These are phyloP conservation scores for Hormaphis cornu DNA, from an alignment of 1,140 invertebrate species.

Conservation along the genomic window DNA sequence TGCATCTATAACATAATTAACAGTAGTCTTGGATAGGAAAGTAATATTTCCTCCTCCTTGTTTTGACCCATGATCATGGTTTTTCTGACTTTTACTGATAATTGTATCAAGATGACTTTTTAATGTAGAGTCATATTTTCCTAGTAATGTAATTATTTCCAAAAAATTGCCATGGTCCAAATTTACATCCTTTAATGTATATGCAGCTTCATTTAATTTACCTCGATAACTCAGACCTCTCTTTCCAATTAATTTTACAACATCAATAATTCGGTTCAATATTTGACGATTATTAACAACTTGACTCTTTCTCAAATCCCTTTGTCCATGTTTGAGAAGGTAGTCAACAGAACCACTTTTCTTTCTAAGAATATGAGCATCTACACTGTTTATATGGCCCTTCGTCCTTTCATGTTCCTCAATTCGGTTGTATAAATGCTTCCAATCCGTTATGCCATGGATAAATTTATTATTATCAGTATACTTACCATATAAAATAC, in stretches of 20 bases:
- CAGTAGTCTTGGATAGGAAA: not conserved
- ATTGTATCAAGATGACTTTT: constrained; percentile 1
- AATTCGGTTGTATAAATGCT: not conserved
- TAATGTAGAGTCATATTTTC: constrained; percentile 1
- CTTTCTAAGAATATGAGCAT: not conserved
- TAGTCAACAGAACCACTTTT: not conserved
- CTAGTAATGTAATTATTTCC: constrained; percentile 2
- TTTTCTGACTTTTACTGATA: not conserved
- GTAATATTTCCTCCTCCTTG: not conserved
- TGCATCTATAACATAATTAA: constrained; percentile 7
- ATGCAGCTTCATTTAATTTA: constrained; percentile 13
- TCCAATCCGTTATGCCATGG: not conserved
- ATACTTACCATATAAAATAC: not conserved
- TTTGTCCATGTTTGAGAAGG: not conserved
- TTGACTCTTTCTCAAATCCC: constrained; percentile 3
- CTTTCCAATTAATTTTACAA: constrained; percentile 14
- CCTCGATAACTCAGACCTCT: not conserved
- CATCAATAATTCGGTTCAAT: constrained; percentile 3
- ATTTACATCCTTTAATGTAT: not conserved
- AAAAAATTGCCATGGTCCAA: constrained; percentile 19
- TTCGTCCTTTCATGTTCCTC: not conserved
- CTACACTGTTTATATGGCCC: not conserved
- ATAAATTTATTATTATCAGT: not conserved
- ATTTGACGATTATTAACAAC: not conserved
- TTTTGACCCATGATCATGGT: not conserved